Conservation (phyloP, 2,888 invertebrate species). For the Meta bourneti region DNA sequence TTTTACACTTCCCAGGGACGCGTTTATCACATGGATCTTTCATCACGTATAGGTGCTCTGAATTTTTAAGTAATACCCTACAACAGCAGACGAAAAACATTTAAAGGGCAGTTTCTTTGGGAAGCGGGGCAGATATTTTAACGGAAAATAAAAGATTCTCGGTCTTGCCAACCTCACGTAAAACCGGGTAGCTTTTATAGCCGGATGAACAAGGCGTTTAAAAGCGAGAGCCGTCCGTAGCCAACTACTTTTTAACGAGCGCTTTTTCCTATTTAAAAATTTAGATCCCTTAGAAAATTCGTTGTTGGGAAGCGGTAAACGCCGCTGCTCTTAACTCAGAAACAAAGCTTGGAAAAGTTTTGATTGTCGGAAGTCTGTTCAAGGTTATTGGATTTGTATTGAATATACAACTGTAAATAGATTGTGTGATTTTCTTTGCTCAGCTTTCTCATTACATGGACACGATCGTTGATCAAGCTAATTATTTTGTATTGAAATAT, state of each 20-base stretch:
- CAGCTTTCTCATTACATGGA: too few species aligned
- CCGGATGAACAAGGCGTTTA: constrained; percentile 47
- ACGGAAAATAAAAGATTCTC: constrained; percentile 30
- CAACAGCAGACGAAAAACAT: constrained; percentile 27
- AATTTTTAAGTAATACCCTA: constrained; percentile 59
- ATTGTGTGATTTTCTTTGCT: too few species aligned
- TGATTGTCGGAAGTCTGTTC: neutral
- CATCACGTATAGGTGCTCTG: constrained; percentile 62
- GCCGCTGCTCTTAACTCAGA: constrained; percentile 7
- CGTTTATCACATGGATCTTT: constrained; percentile 35
- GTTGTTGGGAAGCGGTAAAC: neutral
- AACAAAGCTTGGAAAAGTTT: constrained; percentile 7
- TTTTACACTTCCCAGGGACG: neutral
- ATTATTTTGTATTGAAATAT: too few species aligned
- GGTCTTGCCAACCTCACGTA: constrained; percentile 47
- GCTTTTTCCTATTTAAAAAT: constrained; percentile 60
- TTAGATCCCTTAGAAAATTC: constrained; percentile 38
- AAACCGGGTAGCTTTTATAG: constrained; percentile 45
- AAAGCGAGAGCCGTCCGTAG: neutral
- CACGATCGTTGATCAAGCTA: too few species aligned
- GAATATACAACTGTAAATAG: neutral
- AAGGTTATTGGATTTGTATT: neutral
- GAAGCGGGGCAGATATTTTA: constrained; percentile 32
- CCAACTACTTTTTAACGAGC: constrained; percentile 69
- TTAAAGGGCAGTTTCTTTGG: constrained; percentile 59